Conservation (phyloP, 2,113 vertebrate species). For the Passerina amoena region DNA sequence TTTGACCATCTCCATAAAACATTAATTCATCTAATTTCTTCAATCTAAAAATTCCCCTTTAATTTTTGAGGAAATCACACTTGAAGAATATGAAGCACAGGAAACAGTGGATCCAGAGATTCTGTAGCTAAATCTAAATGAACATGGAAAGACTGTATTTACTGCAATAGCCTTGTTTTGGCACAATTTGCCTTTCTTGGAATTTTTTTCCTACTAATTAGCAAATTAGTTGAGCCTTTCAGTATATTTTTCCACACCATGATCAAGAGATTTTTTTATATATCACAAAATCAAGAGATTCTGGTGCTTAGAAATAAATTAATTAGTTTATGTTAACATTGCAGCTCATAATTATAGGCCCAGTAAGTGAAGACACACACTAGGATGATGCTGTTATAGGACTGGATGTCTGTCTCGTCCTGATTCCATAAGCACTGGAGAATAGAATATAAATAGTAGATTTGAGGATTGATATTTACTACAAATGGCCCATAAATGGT, state of each 20-base stretch:
- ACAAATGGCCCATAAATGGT: not conserved
- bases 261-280: not conserved
- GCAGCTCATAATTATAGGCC: not conserved
- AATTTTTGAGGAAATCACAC: not conserved
- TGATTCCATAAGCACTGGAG: not conserved
- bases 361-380: not conserved
- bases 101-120: not conserved
- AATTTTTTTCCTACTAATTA: not conserved
- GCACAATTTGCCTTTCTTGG: not conserved
- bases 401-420: not conserved
- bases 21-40: not conserved
- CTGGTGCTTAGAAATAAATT: not conserved
- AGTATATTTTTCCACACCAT: not conserved
- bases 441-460: not conserved
- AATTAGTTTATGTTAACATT: not conserved
- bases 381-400: not conserved
- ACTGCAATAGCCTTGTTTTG: not conserved
- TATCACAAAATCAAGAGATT: not conserved
- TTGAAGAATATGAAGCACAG: not conserved
- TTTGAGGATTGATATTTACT: not conserved
- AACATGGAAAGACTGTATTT: not conserved
- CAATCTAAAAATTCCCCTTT: not conserved
- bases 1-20: not conserved
- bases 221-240: not conserved
- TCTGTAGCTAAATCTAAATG: not conserved